Conservation (phyloP, 1,140 invertebrate genomes). For the Diorhabda elongata region DNA sequence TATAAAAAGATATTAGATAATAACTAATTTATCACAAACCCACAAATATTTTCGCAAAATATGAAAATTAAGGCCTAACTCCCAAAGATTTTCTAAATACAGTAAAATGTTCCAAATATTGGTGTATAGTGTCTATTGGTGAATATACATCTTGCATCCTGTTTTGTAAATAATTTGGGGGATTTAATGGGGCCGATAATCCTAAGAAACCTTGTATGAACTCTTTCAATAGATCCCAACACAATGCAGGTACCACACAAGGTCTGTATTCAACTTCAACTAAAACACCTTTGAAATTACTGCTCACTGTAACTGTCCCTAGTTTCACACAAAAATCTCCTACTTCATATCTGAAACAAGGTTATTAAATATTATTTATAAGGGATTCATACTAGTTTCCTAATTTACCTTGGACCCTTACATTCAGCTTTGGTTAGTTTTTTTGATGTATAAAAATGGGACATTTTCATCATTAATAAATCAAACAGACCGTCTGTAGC, state of each 20-base stretch:
- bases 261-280: slow-evolving; percentile 94
- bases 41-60: not conserved
- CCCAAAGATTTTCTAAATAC: slow-evolving; percentile 74
- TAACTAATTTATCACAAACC: no score
- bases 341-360: slow-evolving; percentile 69
- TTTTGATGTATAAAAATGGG: slow-evolving; percentile 81
- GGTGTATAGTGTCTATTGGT: slow-evolving; percentile 87
- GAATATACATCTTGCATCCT: slow-evolving; percentile 84
- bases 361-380: not conserved
- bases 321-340: slow-evolving; percentile 93
- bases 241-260: slow-evolving; percentile 78
- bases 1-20: no score
- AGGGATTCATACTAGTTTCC: slow-evolving; percentile 61
- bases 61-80: slow-evolving; percentile 15
- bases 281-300: slow-evolving; percentile 90
- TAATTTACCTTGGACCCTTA: slow-evolving; percentile 77
- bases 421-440: slow-evolving; percentile 83
- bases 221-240: slow-evolving; percentile 89
- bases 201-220: slow-evolving; percentile 90
- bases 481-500: slow-evolving; percentile 90
- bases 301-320: slow-evolving; percentile 86
- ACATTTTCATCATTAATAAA: slow-evolving; percentile 84
- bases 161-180: slow-evolving; percentile 62
- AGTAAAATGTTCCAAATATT: slow-evolving; percentile 93
- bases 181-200: slow-evolving; percentile 61